A percentile compares a stretch with the other conserved stretches of the same genome.
These are phyloP conservation scores for Crepidodera aurea DNA, from an alignment of 2,888 invertebrate genomes.

Conservation along the genomic window DNA sequence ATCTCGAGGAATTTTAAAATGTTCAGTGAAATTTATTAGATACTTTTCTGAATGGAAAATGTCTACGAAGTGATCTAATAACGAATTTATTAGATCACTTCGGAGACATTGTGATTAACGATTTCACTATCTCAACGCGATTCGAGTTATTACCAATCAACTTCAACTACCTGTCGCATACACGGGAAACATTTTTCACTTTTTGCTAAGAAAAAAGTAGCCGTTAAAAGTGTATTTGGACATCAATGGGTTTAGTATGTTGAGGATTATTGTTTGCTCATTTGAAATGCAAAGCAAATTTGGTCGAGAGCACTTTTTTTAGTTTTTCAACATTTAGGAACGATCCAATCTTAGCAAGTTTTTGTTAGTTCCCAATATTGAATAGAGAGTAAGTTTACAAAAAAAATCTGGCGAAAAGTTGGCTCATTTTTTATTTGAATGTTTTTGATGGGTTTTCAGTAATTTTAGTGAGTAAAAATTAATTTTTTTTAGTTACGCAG, in stretches of 20 bases:
- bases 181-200: constrained; percentile 37
- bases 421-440: too few relatives aligned
- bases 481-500: too few relatives aligned
- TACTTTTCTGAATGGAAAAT: constrained; percentile 28
- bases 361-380: too few relatives aligned
- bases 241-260: neutral
- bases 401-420: too few relatives aligned
- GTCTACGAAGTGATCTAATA: constrained; percentile 36
- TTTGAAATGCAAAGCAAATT: neutral
- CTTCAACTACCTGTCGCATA: constrained; percentile 29
- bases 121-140: constrained; percentile 23
- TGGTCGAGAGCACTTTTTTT: too few relatives aligned
- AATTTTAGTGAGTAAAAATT: too few relatives aligned
- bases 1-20: constrained; percentile 27
- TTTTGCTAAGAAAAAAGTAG: constrained; percentile 20
- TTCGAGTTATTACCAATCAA: constrained; percentile 6
- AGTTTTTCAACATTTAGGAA: too few relatives aligned
- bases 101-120: constrained; percentile 33
- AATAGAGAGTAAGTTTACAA: too few relatives aligned
- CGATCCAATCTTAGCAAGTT: too few relatives aligned
- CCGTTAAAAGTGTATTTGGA: constrained; percentile 17
- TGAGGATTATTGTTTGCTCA: neutral
- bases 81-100: constrained; percentile 27
- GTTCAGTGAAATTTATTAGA: constrained; percentile 35
- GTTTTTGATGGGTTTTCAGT: too few relatives aligned